These are phyloP conservation scores for Xiphophorus birchmanni DNA, from an alignment of 2,797 vertebrate genomes.

Conservation along the genomic window DNA sequence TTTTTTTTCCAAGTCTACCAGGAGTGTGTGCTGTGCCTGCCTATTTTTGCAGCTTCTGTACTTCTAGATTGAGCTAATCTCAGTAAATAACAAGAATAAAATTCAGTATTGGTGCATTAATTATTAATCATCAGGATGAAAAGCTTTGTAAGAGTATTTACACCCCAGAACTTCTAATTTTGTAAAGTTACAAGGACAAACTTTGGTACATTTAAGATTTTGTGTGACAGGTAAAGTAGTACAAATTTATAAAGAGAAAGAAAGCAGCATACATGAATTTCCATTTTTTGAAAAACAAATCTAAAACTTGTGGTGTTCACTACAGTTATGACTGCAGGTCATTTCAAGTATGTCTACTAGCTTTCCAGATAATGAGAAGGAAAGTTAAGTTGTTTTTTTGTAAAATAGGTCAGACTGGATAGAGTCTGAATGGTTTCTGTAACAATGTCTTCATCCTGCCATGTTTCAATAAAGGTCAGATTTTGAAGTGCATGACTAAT, in stretches of 20 bases:
- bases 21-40: neutral
- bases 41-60: neutral
- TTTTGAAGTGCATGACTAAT: neutral
- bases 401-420: neutral
- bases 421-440: neutral
- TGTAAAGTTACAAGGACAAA: neutral
- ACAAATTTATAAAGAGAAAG: neutral
- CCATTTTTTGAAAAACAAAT: fast-evolving
- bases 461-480: neutral
- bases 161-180: neutral
- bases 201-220: neutral
- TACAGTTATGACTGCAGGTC: neutral
- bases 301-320: neutral
- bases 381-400: neutral
- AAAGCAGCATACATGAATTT: neutral
- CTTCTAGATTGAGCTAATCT: neutral
- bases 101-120: neutral
- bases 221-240: neutral
- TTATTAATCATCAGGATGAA: neutral
- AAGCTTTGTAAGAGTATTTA: neutral
- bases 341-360: neutral
- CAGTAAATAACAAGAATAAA: neutral
- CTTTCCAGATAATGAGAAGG: neutral
- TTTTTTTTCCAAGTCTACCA: neutral
- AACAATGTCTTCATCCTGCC: neutral